A percentile compares a stretch with the other conserved stretches of the same genome.
phyloP scores from a whole-genome alignment of 2,113 vertebrate species.

The Pluvianellus socialis region DNA sequence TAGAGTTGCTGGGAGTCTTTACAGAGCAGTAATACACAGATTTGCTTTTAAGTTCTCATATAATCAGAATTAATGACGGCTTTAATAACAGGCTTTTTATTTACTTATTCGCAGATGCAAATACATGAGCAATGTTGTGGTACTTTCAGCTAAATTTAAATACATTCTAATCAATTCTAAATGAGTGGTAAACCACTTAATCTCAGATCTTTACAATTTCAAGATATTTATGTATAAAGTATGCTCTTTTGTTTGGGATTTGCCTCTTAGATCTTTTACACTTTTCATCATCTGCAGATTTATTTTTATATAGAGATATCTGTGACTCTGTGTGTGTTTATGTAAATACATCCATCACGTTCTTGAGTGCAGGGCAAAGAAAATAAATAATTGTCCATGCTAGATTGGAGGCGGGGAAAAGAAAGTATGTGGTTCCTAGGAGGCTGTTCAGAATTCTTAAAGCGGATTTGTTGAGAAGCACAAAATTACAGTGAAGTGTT shows the following conservation, averaged over 20 bases:
- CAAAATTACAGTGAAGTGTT: background rate
- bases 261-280: constrained; percentile 52
- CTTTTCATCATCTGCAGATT: constrained; percentile 58
- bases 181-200: constrained; percentile 67
- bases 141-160: constrained; percentile 69
- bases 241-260: constrained; percentile 59
- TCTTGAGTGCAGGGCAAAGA: constrained; percentile 51
- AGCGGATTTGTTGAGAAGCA: background rate
- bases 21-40: constrained; percentile 61
- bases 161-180: constrained; percentile 67
- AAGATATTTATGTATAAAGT: constrained; percentile 63
- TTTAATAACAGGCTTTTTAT: constrained; percentile 72
- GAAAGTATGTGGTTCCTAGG: background rate
- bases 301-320: constrained; percentile 33
- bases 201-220: constrained; percentile 67
- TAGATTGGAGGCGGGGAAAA: background rate
- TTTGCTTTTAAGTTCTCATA: constrained; percentile 70
- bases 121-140: constrained; percentile 59
- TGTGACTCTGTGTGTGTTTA: background rate
- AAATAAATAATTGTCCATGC: constrained; percentile 35
- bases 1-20: constrained; percentile 60
- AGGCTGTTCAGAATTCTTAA: constrained; percentile 1
- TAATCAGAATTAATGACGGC: constrained; percentile 72
- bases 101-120: constrained; percentile 69
- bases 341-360: constrained; percentile 49